Evolutionary conservation across 2,888 invertebrate species (phyloP).

Genomic region (Hetaerina titia): DNA sequence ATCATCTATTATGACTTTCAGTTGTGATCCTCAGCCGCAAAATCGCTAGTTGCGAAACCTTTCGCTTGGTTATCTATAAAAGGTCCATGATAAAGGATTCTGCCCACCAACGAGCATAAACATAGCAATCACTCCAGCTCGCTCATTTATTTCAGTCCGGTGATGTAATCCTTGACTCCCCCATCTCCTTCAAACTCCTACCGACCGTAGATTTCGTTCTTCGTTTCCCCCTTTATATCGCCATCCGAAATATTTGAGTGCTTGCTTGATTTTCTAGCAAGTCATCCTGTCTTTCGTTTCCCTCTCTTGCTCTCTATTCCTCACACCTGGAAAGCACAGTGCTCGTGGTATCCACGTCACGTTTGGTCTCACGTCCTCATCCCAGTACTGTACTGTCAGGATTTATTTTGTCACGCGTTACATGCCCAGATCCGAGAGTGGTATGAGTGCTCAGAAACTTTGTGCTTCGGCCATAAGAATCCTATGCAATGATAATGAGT

Average conservation of each 20-base stretch:
- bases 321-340: background rate
- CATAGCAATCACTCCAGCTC: background rate
- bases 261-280: conserved; percentile 45
- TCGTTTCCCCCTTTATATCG: conserved; percentile 31
- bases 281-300: conserved; percentile 3
- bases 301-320: background rate
- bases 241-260: conserved; percentile 48
- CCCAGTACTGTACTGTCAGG: background rate
- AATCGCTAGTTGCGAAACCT: background rate
- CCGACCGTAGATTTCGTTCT: background rate
- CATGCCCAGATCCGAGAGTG: too few species aligned
- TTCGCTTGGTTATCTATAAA: background rate
- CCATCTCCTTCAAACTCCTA: background rate
- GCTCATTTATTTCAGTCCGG: conserved; percentile 43
- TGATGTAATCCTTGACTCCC: conserved; percentile 51
- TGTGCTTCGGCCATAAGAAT: too few species aligned
- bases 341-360: background rate
- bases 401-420: too few species aligned
- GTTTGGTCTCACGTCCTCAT: background rate
- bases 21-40: too few species aligned
- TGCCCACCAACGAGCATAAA: background rate
- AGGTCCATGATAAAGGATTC: background rate
- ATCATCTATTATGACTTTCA: too few species aligned
- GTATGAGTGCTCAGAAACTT: too few species aligned
- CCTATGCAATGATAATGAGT: too few species aligned